Evolutionary conservation across 2,888 invertebrate species (phyloP), one percentile per base, ranked within the genome.

Genomic region (Bhutanitis thaidina): DNA sequence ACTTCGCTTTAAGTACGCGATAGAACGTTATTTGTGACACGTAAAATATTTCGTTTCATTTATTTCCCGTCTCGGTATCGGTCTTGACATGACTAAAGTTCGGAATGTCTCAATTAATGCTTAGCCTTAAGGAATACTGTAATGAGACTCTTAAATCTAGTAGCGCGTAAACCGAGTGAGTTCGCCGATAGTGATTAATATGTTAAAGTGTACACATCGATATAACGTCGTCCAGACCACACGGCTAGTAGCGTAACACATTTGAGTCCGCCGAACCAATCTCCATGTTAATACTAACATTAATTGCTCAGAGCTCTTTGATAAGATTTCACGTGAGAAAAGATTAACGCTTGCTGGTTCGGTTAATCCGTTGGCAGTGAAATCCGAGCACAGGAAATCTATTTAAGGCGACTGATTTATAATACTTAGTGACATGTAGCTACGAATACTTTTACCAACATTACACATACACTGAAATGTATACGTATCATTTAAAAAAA

Each of bases 41-140:
- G 54, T 80, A 73, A 84, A 77, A 79, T 77, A 85, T 83, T 59
- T 60, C 49, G 52, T 53, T 57, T 61, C 76, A 80, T 86, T 83
- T 74, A 67, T 86, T 73, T 69, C 58, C 53, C 50, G 62, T 66
- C 74, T 74, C 62, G 67, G 65, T 65, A 75, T 74, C 62, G 66
- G 67, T 74, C 67, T 64, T 71, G 59, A 58, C 59, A 73, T 41
- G 45, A 52, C 47, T 41, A 43, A 76, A 77, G 78, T 82, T 77
- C 64, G 70, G 74, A 86, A 88, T 80, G 75, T 86, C 87, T 88
- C 86, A 85, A 88, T 88, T 89, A 87, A 77, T 77, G 79, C 85
- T 85, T 89, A 78, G 88, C 88, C 88, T 82, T 74, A 81, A 86
- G 88, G 83, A 74, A 87, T 68, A 65, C 65, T 69, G 68, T 89